Percentiles rank a stretch among this genome's conserved stretches.
Evolutionary conservation across 1,140 invertebrate genomes (phyloP).

Genomic region (Drosophila yakuba): DNA sequence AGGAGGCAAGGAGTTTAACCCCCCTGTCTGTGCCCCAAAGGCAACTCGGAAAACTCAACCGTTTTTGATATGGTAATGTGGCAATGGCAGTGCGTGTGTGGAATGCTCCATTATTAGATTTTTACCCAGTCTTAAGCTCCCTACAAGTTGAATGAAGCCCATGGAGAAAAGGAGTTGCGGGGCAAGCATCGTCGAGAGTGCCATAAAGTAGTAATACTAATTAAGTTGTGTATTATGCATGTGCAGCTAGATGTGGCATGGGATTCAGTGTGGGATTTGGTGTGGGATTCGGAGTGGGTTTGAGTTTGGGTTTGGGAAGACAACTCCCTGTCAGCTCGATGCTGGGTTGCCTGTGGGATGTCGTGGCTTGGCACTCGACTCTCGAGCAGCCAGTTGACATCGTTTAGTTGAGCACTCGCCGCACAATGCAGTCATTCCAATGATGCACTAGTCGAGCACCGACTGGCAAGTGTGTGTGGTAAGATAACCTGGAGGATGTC

Average conservation of each 20-base stretch:
- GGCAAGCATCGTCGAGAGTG: conserved; percentile 55
- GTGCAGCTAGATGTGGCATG: conserved; percentile 36
- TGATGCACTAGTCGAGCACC: conserved; percentile 7
- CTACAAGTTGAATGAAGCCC: background rate
- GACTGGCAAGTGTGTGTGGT: conserved; percentile 50
- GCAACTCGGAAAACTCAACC: conserved; percentile 22
- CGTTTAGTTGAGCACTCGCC: conserved; percentile 53
- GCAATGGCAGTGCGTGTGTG: conserved; percentile 77
- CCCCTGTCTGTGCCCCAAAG: conserved; percentile 53
- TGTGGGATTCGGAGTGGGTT: background rate
- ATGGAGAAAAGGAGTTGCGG: no score
- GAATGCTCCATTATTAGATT: conserved; percentile 78
- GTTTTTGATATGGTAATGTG: conserved; percentile 82
- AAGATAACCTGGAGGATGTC: conserved; percentile 33
- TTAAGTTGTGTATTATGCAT: conserved; percentile 82
- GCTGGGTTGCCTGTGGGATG: background rate
- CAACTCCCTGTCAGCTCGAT: background rate
- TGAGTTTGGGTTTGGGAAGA: background rate
- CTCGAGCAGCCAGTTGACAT: conserved; percentile 70
- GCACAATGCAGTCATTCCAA: conserved; percentile 25
- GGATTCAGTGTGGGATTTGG: background rate
- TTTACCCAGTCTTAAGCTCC: conserved; percentile 20
- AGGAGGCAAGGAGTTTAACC: conserved; percentile 1
- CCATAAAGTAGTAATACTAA: conserved; percentile 82
- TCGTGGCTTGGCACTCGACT: conserved; percentile 23